Conservation (phyloP, 2,797 vertebrate species). For the Thamnophis elegans region DNA sequence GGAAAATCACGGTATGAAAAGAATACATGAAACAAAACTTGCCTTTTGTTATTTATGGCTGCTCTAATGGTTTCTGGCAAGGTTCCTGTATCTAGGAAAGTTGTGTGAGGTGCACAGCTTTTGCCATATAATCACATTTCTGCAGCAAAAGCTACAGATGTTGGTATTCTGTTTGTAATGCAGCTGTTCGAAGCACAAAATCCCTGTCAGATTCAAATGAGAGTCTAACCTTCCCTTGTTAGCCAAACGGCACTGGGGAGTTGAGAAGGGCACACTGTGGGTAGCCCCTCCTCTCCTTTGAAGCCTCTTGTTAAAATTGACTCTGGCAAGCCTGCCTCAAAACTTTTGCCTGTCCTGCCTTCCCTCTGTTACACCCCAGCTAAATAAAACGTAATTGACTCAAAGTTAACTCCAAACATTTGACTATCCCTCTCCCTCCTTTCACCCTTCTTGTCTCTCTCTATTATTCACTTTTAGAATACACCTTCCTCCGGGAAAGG, state of each 20-base stretch:
- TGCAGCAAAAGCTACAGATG: background rate
- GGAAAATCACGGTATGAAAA: background rate
- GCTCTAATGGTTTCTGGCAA: background rate
- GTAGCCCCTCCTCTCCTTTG: too few species aligned
- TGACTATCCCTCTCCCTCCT: background rate
- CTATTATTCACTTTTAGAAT: constrained; percentile 8
- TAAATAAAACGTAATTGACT: constrained; percentile 25
- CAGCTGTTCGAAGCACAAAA: background rate
- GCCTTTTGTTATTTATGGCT: background rate
- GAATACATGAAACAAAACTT: background rate
- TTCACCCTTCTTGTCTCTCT: background rate
- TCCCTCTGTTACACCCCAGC: background rate
- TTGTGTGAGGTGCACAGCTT: background rate
- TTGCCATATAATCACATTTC: background rate
- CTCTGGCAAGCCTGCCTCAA: background rate
- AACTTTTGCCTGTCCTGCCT: background rate
- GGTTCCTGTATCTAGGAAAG: background rate
- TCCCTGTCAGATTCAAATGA: background rate
- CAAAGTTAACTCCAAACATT: constrained; percentile 18
- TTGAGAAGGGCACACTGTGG: background rate
- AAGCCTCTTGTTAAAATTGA: background rate
- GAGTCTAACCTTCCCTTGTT: background rate
- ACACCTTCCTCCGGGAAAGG: background rate
- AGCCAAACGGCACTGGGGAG: background rate
- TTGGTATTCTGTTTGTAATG: background rate